Percentiles rank a stretch among this genome's conserved stretches.
These are phyloP conservation scores for Anoplophora glabripennis DNA, from an alignment of 1,140 invertebrate genomes.

Conservation along the genomic window DNA sequence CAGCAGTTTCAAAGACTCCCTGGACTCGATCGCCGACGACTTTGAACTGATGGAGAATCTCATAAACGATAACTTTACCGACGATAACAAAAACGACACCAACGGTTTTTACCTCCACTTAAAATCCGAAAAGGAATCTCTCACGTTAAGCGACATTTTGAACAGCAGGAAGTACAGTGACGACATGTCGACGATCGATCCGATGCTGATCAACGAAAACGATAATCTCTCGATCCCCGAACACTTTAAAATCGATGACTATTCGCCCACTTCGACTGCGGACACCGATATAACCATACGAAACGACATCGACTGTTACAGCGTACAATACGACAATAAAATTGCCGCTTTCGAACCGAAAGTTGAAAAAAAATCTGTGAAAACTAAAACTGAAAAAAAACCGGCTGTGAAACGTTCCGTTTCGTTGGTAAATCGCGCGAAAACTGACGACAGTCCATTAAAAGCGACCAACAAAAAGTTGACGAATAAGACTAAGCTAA, in stretches of 20 bases:
- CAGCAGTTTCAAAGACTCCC: conserved; percentile 47
- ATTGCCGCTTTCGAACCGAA: conserved; percentile 22
- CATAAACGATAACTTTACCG: conserved; percentile 36
- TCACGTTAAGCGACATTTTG: conserved; percentile 11
- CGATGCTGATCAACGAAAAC: conserved; percentile 43
- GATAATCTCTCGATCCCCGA: conserved; percentile 47
- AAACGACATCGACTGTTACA: conserved; percentile 29
- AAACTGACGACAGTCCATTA: conserved; percentile 15
- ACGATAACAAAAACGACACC: conserved; percentile 12
- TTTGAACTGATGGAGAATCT: conserved; percentile 45
- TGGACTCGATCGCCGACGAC: conserved; percentile 29
- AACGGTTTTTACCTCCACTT: conserved; percentile 26
- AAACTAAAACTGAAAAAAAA: conserved; percentile 13
- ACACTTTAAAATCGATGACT: conserved; percentile 35
- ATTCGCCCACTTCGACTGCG: conserved; percentile 30
- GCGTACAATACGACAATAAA: conserved; percentile 11
- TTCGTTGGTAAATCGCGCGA: conserved; percentile 19
- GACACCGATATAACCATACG: conserved; percentile 30
- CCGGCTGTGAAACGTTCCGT: conserved; percentile 21
- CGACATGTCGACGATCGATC: conserved; percentile 42
- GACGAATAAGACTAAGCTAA: conserved; percentile 12
- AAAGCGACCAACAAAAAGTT: conserved; percentile 13
- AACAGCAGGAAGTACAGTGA: conserved; percentile 35
- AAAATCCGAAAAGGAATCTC: conserved; percentile 10
- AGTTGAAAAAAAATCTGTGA: not conserved